Evolutionary conservation across 1,140 invertebrate genomes (phyloP), one percentile per base, ranked within the genome.

Genomic region (Atta texana): DNA sequence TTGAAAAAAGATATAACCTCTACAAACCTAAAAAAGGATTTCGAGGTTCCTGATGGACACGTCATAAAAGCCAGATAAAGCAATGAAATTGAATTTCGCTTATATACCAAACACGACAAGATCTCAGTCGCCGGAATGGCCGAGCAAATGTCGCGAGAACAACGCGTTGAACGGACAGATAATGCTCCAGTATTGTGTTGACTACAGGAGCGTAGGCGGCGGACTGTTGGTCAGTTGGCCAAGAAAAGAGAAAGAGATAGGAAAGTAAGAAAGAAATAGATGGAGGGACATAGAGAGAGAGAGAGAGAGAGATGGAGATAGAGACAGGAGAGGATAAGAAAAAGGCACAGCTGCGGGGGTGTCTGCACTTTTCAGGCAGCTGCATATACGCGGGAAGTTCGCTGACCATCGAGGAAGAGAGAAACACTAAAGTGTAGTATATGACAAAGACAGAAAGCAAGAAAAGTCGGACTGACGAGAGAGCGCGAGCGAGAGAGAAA

Each of bases 271-370:
- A 49, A 68, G 75, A 57, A 75, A 63, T 31, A 18, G 39, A 77
- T 4, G 16, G 18, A 64, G 55, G 16, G 82, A 24, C 14, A 28
- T 31, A 2, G 55, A 53, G 49, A 39, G 39, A 49, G 34, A 39
- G 49, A 61, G 49, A 39, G 24, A 68, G 24, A 55, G 10, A 16
- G 28, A 87, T 28, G 28, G 34, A 82, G 49, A 24, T 5, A 4
- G 31, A 31, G 31, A 31, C 3, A 31, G 31, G 3, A 28, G 80
- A 28, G 24, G 7, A 44, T 10, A 10, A 28, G 34, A 57, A 61
- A 34, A 31, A 2, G 2, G 0, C 0, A 66, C 39, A 91, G 90
- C 90, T 91, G 90, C 89, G 90, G 90, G 89, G 90, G 90, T 91
- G 89, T 90, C 82, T 66, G 86, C 88, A 85, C 61, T 87, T 87